These are phyloP conservation scores for Catamblyrhynchus diadema DNA, from an alignment of 2,797 vertebrate species.

Conservation along the genomic window DNA sequence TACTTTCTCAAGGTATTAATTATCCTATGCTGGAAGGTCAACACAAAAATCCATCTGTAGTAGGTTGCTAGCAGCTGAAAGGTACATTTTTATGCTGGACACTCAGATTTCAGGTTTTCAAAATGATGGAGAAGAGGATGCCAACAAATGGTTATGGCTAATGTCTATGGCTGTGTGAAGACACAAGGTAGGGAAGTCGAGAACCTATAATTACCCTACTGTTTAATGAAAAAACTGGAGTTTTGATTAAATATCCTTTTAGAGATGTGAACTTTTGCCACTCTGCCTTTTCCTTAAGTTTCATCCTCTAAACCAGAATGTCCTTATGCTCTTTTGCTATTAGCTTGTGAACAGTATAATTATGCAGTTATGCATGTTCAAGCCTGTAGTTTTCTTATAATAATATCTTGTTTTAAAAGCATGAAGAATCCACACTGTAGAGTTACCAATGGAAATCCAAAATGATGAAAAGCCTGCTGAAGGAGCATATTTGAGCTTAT, in stretches of 20 bases:
- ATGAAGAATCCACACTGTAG: neutral
- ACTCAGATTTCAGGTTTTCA: neutral
- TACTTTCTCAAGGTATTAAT: neutral
- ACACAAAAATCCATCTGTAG: neutral
- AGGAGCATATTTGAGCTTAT: neutral
- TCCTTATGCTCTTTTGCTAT: neutral
- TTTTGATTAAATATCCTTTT: neutral
- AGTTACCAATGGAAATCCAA: neutral
- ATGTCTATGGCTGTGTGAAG: neutral
- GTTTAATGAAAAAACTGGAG: neutral
- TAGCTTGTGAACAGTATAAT: neutral
- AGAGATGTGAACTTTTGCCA: neutral
- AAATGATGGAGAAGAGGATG: neutral
- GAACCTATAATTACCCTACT: neutral
- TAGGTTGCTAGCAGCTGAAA: neutral
- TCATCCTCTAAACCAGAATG: neutral
- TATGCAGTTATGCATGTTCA: neutral
- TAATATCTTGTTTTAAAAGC: neutral
- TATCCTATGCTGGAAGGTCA: neutral
- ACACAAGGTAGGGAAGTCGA: neutral
- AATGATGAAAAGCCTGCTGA: neutral
- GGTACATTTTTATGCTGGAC: neutral
- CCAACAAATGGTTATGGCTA: neutral
- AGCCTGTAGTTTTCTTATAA: neutral
- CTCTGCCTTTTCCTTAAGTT: neutral